A percentile compares a stretch with the other conserved stretches of the same genome.
Evolutionary conservation across 2,113 vertebrate species (phyloP).

Genomic region (Corydoras sp.): DNA sequence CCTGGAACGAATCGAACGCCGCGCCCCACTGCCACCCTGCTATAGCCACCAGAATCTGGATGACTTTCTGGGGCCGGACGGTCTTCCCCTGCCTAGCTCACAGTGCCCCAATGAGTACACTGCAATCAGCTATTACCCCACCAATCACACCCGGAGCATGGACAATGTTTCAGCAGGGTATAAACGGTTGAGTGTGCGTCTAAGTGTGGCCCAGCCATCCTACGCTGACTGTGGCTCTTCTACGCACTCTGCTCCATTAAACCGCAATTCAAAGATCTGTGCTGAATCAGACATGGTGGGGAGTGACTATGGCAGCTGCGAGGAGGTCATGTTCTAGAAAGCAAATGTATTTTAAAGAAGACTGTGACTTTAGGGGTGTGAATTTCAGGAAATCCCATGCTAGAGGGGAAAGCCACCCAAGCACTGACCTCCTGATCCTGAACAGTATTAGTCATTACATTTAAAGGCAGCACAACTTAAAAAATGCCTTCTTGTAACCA

Average conservation of each 20-base stretch:
- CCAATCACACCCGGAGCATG: conserved; percentile 67
- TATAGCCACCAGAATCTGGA: conserved; percentile 95
- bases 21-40: conserved; percentile 87
- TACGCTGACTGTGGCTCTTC: conserved; percentile 70
- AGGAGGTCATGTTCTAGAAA: conserved; percentile 93
- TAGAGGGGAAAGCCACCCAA: conserved; percentile 13
- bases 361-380: neutral
- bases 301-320: conserved; percentile 94
- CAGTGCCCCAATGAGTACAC: conserved; percentile 90
- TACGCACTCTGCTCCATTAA: conserved; percentile 54
- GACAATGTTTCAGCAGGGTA: conserved; percentile 69
- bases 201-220: conserved; percentile 87
- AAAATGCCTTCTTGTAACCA: neutral
- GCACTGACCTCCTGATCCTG: conserved; percentile 20
- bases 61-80: conserved; percentile 77
- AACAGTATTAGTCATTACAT: conserved; percentile 40
- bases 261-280: conserved; percentile 59
- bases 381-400: conserved; percentile 16
- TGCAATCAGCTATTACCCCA: conserved; percentile 90
- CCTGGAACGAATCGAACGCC: conserved; percentile 79
- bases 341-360: neutral
- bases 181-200: conserved; percentile 82
- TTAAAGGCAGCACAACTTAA: neutral
- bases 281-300: conserved; percentile 83
- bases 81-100: conserved; percentile 64